Evolutionary conservation across 2,888 invertebrate genomes (phyloP).

Genomic region (Rhyacophila evoluta): DNA sequence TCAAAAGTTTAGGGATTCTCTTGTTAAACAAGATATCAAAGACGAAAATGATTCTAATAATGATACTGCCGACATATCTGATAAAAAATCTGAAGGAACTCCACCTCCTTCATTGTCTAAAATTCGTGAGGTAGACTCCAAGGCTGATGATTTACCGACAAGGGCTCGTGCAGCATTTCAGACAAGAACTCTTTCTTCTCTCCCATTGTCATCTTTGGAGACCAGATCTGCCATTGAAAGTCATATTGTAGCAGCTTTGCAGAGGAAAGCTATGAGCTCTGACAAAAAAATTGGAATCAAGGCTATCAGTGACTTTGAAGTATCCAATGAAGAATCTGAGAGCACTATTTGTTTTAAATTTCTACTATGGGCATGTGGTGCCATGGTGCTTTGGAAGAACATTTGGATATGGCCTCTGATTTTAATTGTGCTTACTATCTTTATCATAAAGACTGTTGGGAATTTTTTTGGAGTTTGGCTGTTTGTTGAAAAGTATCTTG

Average conservation of each 20-base stretch:
- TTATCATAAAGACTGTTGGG: conserved; percentile 70
- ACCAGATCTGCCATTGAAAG: conserved; percentile 61
- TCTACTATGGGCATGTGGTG: conserved; percentile 83
- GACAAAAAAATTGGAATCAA: conserved; percentile 56
- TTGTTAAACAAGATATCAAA: background rate
- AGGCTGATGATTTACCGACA: conserved; percentile 57
- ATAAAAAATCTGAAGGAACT: conserved; percentile 57
- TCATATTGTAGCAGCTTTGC: conserved; percentile 63
- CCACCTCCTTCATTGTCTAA: conserved; percentile 56
- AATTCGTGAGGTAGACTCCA: conserved; percentile 51
- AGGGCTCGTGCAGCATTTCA: conserved; percentile 59
- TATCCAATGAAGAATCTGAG: conserved; percentile 66
- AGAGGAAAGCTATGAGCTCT: conserved; percentile 60
- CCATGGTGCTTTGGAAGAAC: conserved; percentile 89
- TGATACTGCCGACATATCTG: background rate
- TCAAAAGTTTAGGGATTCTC: background rate
- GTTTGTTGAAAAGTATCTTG: conserved; percentile 66
- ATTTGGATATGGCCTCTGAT: conserved; percentile 84
- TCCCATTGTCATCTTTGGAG: conserved; percentile 63
- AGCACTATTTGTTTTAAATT: conserved; percentile 81
- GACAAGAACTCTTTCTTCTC: conserved; percentile 65
- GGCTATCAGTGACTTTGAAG: conserved; percentile 59
- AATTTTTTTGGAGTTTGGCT: conserved; percentile 69
- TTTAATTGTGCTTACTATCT: conserved; percentile 81
- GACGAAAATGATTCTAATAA: background rate